Conservation (phyloP, 2,888 invertebrate genomes). For the Byasa hedistus region DNA sequence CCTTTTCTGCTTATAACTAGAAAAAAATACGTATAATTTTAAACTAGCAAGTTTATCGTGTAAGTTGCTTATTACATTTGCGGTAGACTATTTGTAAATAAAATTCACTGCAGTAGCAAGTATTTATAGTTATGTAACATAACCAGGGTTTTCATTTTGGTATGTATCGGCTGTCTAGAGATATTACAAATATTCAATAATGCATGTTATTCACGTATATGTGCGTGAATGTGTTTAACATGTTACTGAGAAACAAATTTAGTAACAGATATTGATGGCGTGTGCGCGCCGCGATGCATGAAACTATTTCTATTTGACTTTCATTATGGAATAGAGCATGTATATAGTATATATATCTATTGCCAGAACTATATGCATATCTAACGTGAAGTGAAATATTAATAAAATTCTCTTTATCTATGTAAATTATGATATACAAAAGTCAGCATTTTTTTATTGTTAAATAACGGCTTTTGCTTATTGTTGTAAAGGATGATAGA, state of each 20-base stretch:
- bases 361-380: background rate
- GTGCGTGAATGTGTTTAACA: constrained; percentile 32
- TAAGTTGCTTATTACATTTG: background rate
- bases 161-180: constrained; percentile 22
- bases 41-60: background rate
- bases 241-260: constrained; percentile 38
- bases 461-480: too few species aligned
- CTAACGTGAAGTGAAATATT: background rate
- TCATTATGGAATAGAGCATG: constrained; percentile 30
- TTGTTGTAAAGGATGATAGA: too few species aligned
- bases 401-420: background rate
- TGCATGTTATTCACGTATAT: constrained; percentile 34
- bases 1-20: background rate
- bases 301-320: constrained; percentile 42
- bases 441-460: background rate
- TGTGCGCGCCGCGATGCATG: constrained; percentile 42
- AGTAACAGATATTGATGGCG: constrained; percentile 28
- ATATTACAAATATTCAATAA: constrained; percentile 10
- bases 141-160: constrained; percentile 1
- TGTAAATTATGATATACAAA: background rate
- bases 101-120: background rate
- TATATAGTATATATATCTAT: background rate
- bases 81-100: background rate
- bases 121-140: background rate
- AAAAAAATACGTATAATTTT: background rate